Evolutionary conservation across 2,797 vertebrate genomes (phyloP), one percentile per base, ranked within the genome.

Genomic region (Caiman crocodilus): DNA sequence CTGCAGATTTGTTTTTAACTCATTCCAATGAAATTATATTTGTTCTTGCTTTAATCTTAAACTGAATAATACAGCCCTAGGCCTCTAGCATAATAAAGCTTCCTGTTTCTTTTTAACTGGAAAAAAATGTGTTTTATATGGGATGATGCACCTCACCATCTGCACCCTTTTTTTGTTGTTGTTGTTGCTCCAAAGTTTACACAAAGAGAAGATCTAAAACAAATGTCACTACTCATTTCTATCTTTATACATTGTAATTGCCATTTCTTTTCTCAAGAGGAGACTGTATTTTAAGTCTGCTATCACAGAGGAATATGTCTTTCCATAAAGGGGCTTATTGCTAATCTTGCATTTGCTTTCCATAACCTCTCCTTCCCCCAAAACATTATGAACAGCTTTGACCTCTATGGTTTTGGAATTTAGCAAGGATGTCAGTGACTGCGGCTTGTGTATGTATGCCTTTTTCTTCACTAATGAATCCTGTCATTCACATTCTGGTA

Each of bases 161-260:
- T 50, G 42, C 42, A 50, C 42, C 42, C 11, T 50, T 50, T 10
- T 42, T 10, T 50, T 50, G 10, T 50, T n/a, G n/a, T n/a, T n/a
- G n/a, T 5, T 78, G 89, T 65, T 94, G 28, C 50, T 60, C 64
- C 0, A 0, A 88, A 90, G 58, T 50, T 90, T 76, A 50, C 28
- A 92, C 32, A 89, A 76, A 76, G 85, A 90, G 90, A 9, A 85
- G 25, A 8, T 76, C 64, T 88, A 25, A 84, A 91, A 92, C 80
- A 35, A 97, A 90, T 89, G 73, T 13, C 88, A 89, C 61, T 64
- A 74, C 64, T 67, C 5, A 21, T 61, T 95, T 87, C 94, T 84
- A 90, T 79, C 32, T 81, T 42, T 87, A 59, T 64, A 18, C 82
- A 69, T 26, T 21, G 64, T 86, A 93, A 94, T 93, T 87, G 81